These are phyloP conservation scores for Menura novaehollandiae DNA, from an alignment of 2,113 vertebrate genomes.

Conservation along the genomic window DNA sequence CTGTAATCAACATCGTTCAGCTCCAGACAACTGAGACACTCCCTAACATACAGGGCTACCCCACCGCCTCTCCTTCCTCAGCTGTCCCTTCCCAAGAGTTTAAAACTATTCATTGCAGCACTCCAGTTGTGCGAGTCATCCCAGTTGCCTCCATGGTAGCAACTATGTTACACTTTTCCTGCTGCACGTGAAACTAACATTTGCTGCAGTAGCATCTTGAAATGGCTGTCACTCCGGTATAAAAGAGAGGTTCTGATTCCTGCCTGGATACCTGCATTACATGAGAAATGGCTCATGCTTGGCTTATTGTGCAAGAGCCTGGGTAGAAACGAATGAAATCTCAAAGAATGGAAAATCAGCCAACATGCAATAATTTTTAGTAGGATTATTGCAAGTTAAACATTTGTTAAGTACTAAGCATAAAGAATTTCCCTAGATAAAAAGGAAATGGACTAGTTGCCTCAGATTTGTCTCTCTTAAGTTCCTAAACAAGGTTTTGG, in stretches of 20 bases:
- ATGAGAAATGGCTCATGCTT: not conserved
- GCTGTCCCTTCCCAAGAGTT: not conserved
- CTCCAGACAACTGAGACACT: not conserved
- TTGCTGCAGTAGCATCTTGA: not conserved
- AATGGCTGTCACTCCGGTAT: not conserved
- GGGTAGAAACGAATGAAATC: not conserved
- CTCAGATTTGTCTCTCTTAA: not conserved
- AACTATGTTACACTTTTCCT: not conserved
- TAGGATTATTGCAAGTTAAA: not conserved
- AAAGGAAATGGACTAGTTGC: not conserved
- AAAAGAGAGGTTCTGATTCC: not conserved
- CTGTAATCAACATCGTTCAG: fast-evolving
- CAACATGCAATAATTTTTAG: not conserved
- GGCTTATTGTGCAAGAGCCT: not conserved
- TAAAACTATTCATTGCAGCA: not conserved
- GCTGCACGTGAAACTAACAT: not conserved
- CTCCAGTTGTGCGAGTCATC: fast-evolving
- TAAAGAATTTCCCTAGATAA: not conserved
- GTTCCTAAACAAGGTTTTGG: not conserved
- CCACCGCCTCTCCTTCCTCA: not conserved
- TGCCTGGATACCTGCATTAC: not conserved
- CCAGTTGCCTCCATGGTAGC: not conserved
- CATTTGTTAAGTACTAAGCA: not conserved
- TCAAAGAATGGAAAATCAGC: not conserved
- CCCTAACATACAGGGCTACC: not conserved